Evolutionary conservation across 2,888 invertebrate species (phyloP).

Genomic region (Atethmia centrago): DNA sequence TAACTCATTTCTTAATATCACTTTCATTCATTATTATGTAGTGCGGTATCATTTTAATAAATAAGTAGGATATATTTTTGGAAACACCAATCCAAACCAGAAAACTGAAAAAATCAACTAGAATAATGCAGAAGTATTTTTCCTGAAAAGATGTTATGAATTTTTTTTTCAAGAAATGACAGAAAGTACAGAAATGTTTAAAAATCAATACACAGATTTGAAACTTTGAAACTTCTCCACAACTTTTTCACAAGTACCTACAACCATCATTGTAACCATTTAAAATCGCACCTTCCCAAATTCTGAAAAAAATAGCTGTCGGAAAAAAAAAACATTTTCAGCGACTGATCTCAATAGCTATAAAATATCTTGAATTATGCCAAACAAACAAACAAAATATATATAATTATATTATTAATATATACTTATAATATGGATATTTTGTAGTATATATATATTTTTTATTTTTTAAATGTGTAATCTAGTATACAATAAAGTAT

Average conservation of each 20-base stretch:
- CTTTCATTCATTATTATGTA: constrained; percentile 8
- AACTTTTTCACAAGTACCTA: background rate
- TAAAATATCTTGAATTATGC: background rate
- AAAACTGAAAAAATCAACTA: background rate
- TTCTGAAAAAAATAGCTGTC: too few relatives aligned
- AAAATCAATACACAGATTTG: too few relatives aligned
- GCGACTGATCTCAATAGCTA: background rate
- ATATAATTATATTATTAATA: too few relatives aligned
- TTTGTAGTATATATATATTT: too few relatives aligned
- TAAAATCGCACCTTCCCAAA: too few relatives aligned
- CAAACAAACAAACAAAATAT: background rate
- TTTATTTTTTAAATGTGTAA: too few relatives aligned
- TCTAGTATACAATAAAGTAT: too few relatives aligned
- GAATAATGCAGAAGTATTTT: background rate
- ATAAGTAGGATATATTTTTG: background rate
- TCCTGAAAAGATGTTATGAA: background rate
- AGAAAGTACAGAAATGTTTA: too few relatives aligned
- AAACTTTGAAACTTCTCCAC: too few relatives aligned
- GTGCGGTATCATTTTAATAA: background rate
- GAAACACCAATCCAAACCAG: background rate
- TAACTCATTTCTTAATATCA: constrained; percentile 30
- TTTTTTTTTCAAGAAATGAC: too few relatives aligned
- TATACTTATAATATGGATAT: too few relatives aligned
- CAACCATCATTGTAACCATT: too few relatives aligned
- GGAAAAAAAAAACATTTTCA: background rate